Evolutionary conservation across 2,888 invertebrate species (phyloP), one percentile per base, ranked within the genome.

Genomic region (Chymomyza caudatula): DNA sequence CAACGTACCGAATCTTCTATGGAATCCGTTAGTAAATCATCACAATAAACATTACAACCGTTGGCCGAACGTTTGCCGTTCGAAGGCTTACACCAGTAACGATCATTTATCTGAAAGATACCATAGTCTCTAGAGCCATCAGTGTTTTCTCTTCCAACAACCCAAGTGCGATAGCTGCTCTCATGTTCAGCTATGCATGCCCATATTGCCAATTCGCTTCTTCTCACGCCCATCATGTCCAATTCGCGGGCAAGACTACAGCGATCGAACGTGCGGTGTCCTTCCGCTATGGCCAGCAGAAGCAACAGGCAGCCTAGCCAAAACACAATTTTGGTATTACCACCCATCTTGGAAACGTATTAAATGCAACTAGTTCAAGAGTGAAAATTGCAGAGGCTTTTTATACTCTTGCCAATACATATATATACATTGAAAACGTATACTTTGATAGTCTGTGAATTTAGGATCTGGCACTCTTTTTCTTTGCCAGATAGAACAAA

Each of bases 41-140:
- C 49, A 60, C 88, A 88, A 0, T 65, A 54, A 0, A 74, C 62
- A 0, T 71, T 66, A 56, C 87, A 87, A 17, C 65, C 76, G 25
- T 85, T 84, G 51, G 74, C 67, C 3, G 80, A 75, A 29, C 58
- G 66, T 4, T 60, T 57, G 3, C 76, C 73, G 29, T 62, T 60
- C 4, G 51, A 19, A 47, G 76, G 71, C 6, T 71, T 55, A 54
- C 88, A 88, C 88, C 88, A 88, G 59, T 74, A 86, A 23, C 66
- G 66, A 55, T 84, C 73, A 67, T 87, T 86, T 15, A 87, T 77
- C 69, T 87, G 87, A 60, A 85, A 87, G 37, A 87, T 68, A 49
- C 86, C 87, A 57, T 76, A 89, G 71, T 90, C 90, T n/a, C 72
- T 73, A 23, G 88, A 85, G 0, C 92, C 91, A 67, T 92, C 90